phyloP scores from a whole-genome alignment of 2,888 invertebrate genomes.

The Desoria tigrina region DNA sequence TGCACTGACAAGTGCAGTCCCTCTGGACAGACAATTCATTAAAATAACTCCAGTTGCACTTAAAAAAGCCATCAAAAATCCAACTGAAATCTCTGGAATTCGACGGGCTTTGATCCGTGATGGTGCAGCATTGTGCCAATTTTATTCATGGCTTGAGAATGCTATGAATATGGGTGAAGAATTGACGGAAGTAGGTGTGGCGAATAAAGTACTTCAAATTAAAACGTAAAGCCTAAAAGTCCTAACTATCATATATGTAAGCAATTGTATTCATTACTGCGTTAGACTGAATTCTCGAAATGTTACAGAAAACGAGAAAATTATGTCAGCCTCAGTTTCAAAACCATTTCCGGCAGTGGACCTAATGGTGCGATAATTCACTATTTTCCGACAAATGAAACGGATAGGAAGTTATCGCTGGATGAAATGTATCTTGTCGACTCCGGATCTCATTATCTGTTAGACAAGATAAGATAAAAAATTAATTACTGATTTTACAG shows the following conservation, averaged over 20 bases:
- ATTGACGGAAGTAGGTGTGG: slow-evolving; percentile 73
- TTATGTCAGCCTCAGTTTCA: slow-evolving; percentile 71
- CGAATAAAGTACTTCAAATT: slow-evolving; percentile 69
- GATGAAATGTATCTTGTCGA: slow-evolving; percentile 86
- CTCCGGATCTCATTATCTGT: slow-evolving; percentile 70
- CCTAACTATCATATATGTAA: neutral
- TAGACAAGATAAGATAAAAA: too few species aligned
- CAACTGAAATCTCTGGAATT: slow-evolving; percentile 77
- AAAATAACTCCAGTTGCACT: slow-evolving; percentile 76
- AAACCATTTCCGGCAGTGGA: slow-evolving; percentile 87
- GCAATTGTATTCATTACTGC: neutral
- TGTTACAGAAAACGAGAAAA: slow-evolving; percentile 60
- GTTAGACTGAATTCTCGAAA: neutral
- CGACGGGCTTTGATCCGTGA: slow-evolving; percentile 80
- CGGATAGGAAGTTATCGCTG: slow-evolving; percentile 66
- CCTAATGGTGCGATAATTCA: slow-evolving; percentile 92
- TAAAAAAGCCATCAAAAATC: slow-evolving; percentile 87
- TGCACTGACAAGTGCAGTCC: slow-evolving; percentile 61
- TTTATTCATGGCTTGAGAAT: slow-evolving; percentile 72
- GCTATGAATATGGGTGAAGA: slow-evolving; percentile 60
- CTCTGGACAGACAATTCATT: slow-evolving; percentile 59
- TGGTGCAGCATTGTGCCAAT: slow-evolving; percentile 84
- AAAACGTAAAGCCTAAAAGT: slow-evolving; percentile 61
- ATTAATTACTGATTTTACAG: too few species aligned
- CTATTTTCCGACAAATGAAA: slow-evolving; percentile 71